These are phyloP conservation scores for Megaptera novaeangliae DNA, from an alignment of 2,113 vertebrate species.

Conservation along the genomic window DNA sequence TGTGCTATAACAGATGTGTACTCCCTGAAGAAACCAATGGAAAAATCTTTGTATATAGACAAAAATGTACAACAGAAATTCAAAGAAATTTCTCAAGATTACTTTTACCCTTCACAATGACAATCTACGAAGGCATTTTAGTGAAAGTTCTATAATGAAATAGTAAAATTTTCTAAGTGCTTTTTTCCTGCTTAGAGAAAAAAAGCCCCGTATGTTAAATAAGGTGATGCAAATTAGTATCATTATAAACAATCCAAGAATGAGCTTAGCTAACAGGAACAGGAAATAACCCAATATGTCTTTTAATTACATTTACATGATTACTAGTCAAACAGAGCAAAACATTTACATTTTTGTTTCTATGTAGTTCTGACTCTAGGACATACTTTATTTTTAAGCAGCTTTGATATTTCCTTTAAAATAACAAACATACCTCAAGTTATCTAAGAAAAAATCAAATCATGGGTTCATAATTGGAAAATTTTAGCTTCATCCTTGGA, in stretches of 20 bases:
- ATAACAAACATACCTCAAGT: background rate
- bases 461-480: background rate
- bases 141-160: background rate
- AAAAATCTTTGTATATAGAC: background rate
- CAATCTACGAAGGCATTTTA: background rate
- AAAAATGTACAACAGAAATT: background rate
- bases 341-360: background rate
- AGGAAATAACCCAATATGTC: background rate
- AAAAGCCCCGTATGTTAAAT: background rate
- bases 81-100: slow-evolving; percentile 13
- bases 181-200: background rate
- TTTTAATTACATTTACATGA: background rate
- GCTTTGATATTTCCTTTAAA: background rate
- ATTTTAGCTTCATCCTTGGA: background rate
- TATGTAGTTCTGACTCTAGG: background rate
- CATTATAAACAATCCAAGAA: background rate
- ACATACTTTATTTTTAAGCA: background rate
- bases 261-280: background rate
- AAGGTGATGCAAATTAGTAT: background rate
- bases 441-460: background rate
- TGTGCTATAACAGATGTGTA: background rate
- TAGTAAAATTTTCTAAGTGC: background rate
- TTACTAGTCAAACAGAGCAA: background rate
- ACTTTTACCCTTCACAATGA: background rate
- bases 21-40: background rate